Conservation (phyloP, 1,140 invertebrate genomes). For the Stegodyphus mimosarum region DNA sequence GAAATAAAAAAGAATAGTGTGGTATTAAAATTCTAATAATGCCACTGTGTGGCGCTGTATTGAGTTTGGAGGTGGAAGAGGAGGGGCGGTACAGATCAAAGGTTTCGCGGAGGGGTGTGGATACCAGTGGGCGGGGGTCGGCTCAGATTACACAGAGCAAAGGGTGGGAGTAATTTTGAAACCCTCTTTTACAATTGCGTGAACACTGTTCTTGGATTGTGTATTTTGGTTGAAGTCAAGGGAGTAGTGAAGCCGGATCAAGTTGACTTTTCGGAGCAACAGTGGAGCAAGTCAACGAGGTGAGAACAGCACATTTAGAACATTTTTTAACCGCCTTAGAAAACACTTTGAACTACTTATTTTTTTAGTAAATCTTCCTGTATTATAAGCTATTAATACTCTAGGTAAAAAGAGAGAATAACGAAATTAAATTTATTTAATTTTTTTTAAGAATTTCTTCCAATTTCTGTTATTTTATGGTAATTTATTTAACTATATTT, state of each 20-base stretch:
- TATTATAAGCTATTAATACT: too few species aligned
- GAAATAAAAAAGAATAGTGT: slow-evolving; percentile 35
- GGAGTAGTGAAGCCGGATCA: neutral
- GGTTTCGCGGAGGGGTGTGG: slow-evolving; percentile 40
- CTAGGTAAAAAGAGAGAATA: too few species aligned
- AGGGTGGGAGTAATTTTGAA: slow-evolving; percentile 58
- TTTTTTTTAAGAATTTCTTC: too few species aligned
- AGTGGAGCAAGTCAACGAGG: slow-evolving; percentile 15
- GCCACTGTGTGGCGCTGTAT: slow-evolving; percentile 24
- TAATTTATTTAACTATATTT: too few species aligned
- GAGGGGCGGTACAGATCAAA: slow-evolving; percentile 45
- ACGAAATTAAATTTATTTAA: too few species aligned
- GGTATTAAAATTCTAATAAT: slow-evolving; percentile 60
- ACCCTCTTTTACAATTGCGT: slow-evolving; percentile 58
- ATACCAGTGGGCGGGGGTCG: slow-evolving; percentile 25
- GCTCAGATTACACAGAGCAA: slow-evolving; percentile 55
- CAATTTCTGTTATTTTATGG: too few species aligned
- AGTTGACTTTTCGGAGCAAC: neutral
- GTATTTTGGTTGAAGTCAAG: slow-evolving; percentile 17
- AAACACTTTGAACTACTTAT: too few species aligned
- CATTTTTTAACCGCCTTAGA: neutral
- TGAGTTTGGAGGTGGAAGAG: slow-evolving; percentile 9
- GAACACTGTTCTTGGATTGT: slow-evolving; percentile 33
- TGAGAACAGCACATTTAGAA: neutral
- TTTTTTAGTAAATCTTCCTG: too few species aligned